Conservation (phyloP, 2,113 vertebrate species). For the Donacobius atricapilla region DNA sequence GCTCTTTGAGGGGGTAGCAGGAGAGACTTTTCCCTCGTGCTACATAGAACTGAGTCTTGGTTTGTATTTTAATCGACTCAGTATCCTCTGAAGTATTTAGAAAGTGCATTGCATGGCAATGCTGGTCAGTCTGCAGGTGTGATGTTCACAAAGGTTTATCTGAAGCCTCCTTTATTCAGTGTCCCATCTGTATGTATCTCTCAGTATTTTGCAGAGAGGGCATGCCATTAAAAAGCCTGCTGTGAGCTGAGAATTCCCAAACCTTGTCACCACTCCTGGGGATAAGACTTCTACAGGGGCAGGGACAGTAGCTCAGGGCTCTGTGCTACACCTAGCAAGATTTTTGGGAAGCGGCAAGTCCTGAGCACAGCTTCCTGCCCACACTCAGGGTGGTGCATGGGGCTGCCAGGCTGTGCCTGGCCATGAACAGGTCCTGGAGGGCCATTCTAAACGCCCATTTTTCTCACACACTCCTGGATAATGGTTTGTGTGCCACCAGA, state of each 20-base stretch:
- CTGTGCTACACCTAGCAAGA: not conserved
- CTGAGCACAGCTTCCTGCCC: not conserved
- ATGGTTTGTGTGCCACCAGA: not conserved
- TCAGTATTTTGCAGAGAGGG: not conserved
- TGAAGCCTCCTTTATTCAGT: not conserved
- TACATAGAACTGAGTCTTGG: fast-evolving
- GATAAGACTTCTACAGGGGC: fast-evolving
- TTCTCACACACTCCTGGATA: not conserved
- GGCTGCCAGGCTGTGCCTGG: not conserved
- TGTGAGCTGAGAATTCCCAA: not conserved
- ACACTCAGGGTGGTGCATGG: fast-evolving
- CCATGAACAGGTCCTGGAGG: not conserved
- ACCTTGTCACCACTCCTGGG: not conserved
- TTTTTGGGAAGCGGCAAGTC: not conserved
- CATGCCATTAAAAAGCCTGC: not conserved
- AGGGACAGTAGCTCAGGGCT: not conserved
- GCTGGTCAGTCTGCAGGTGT: not conserved
- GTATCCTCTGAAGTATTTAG: not conserved
- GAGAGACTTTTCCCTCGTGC: not conserved
- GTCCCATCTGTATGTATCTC: fast-evolving
- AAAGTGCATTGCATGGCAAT: fast-evolving
- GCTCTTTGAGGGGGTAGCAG: not conserved
- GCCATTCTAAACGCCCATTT: fast-evolving
- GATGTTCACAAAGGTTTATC: not conserved
- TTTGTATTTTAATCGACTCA: not conserved